Percentiles rank a stretch among this genome's conserved stretches.
Evolutionary conservation across 2,797 vertebrate species (phyloP).

Genomic region (Anableps anableps): DNA sequence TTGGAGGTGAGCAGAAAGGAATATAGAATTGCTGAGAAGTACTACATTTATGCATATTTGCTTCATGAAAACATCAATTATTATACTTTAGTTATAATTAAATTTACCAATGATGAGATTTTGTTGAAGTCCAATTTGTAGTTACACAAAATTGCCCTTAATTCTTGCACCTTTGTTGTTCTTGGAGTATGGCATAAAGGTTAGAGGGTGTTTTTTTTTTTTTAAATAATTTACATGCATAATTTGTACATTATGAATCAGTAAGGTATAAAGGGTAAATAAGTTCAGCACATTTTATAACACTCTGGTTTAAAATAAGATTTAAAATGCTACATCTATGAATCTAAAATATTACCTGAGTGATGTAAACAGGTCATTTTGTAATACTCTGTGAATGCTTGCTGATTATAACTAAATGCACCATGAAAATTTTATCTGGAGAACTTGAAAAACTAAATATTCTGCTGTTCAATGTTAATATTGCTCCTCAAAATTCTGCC

Average conservation of each 20-base stretch:
- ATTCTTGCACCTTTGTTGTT: slow-evolving; percentile 18
- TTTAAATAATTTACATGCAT: slow-evolving; percentile 40
- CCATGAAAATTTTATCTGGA: neutral
- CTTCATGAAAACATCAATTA: slow-evolving; percentile 15
- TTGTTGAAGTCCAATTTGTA: neutral
- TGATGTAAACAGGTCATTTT: neutral
- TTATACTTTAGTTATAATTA: slow-evolving; percentile 7
- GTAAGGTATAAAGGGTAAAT: neutral
- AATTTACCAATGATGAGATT: slow-evolving; percentile 3
- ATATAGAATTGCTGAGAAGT: slow-evolving; percentile 15
- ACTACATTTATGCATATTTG: slow-evolving; percentile 19
- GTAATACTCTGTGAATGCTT: neutral
- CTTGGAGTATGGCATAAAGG: slow-evolving; percentile 5
- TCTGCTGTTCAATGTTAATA: neutral
- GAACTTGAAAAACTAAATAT: neutral
- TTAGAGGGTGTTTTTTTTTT: slow-evolving; percentile 12
- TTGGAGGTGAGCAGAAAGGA: slow-evolving; percentile 19
- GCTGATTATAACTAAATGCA: neutral
- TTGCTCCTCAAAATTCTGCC: too few relatives aligned
- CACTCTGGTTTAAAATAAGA: neutral
- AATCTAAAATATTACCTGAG: neutral
- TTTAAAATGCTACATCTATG: neutral
- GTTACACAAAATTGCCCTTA: slow-evolving; percentile 33
- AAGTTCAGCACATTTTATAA: neutral
- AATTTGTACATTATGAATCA: slow-evolving; percentile 38